Percentiles rank a stretch among this genome's conserved stretches.
phyloP scores from a whole-genome alignment of 2,797 vertebrate genomes.

The Notoglanidium macrostoma region DNA sequence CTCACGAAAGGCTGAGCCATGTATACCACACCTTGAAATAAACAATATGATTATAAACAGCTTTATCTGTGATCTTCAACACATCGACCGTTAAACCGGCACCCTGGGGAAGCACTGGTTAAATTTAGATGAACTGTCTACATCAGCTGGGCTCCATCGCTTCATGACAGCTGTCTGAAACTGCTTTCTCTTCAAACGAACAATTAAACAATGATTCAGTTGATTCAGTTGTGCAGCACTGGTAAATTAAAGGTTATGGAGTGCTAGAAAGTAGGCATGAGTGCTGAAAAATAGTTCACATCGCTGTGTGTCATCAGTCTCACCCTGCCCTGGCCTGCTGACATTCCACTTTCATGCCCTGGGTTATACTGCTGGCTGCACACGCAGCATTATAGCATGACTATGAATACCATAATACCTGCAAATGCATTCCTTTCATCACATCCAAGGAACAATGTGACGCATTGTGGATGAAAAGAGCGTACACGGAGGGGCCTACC shows the following conservation, averaged over 20 bases:
- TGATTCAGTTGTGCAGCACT: background rate
- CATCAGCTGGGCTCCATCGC: background rate
- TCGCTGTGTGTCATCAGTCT: constrained; percentile 48
- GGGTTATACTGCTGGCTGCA: constrained; percentile 29
- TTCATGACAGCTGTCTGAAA: background rate
- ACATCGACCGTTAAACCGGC: constrained; percentile 28
- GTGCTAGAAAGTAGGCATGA: background rate
- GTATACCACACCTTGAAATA: constrained; percentile 59
- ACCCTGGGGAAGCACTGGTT: constrained; percentile 25
- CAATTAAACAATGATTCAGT: background rate
- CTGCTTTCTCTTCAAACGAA: background rate
- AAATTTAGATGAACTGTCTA: constrained; percentile 16
- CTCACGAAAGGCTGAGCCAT: constrained; percentile 54
- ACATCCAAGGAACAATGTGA: constrained; percentile 1
- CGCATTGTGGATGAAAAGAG: background rate
- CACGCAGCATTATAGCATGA: constrained; percentile 12
- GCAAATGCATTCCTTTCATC: constrained; percentile 42
- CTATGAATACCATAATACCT: constrained; percentile 44
- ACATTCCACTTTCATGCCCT: constrained; percentile 34
- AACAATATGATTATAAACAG: constrained; percentile 59
- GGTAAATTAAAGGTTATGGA: background rate
- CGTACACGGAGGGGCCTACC: background rate
- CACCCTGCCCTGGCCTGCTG: constrained; percentile 45
- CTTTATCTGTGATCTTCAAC: constrained; percentile 47
- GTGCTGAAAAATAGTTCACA: constrained; percentile 49